Conservation (phyloP, 2,113 vertebrate species). For the Bos javanicus region DNA sequence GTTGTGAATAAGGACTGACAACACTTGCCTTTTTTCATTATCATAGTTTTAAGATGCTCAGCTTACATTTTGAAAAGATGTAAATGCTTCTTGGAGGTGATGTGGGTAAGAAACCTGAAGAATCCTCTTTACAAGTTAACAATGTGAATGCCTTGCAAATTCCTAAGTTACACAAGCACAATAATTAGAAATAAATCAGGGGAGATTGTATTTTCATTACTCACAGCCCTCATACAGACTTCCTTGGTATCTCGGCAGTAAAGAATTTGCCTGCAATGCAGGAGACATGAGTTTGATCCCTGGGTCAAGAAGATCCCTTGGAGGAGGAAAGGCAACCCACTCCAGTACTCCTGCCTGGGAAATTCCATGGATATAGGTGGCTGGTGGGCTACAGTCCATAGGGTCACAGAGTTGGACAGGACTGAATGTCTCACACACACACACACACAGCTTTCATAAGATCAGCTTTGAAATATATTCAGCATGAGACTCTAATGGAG, state of each 20-base stretch:
- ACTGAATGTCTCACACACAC: too few relatives aligned
- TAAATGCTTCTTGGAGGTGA: not conserved
- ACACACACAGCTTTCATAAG: not conserved
- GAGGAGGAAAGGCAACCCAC: too few relatives aligned
- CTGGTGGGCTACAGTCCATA: too few relatives aligned
- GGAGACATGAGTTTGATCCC: too few relatives aligned
- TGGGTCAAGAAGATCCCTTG: too few relatives aligned
- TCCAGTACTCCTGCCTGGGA: too few relatives aligned
- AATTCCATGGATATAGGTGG: too few relatives aligned
- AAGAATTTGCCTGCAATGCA: too few relatives aligned
- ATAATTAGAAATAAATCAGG: constrained; percentile 65
- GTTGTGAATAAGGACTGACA: not conserved
- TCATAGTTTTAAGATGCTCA: not conserved
- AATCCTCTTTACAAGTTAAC: not conserved
- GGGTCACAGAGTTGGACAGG: too few relatives aligned
- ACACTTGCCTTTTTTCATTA: not conserved
- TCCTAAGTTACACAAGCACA: constrained; percentile 54
- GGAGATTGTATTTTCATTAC: constrained; percentile 52
- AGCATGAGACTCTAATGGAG: not conserved
- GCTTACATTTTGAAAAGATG: not conserved
- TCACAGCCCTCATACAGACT: not conserved
- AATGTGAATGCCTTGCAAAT: constrained; percentile 49
- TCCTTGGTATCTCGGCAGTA: not conserved
- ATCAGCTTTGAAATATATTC: constrained; percentile 27
- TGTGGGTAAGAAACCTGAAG: not conserved